phyloP scores from a whole-genome alignment of 2,797 vertebrate genomes.

The Coregonus sp. region DNA sequence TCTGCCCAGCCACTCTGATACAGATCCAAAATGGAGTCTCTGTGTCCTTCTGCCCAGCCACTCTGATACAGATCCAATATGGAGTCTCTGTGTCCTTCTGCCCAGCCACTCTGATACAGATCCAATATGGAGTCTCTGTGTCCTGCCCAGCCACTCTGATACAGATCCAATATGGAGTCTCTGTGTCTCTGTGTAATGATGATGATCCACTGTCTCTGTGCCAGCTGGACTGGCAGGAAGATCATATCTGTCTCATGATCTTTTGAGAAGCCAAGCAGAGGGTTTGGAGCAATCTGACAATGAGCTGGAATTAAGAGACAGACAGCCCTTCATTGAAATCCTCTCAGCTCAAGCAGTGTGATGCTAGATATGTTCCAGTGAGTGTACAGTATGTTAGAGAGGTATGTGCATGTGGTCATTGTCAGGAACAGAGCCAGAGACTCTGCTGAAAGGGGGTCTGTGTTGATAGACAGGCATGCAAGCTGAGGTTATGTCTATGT shows the following conservation, averaged over 20 bases:
- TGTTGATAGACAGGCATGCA: slow-evolving; percentile 46
- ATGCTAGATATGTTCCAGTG: background rate
- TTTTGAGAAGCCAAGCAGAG: slow-evolving; percentile 4
- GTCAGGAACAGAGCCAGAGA: background rate
- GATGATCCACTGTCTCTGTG: slow-evolving; percentile 22
- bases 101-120: slow-evolving; percentile 5
- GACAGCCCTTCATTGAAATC: background rate
- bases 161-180: slow-evolving; percentile 44
- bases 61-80: no score
- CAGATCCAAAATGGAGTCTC: no score
- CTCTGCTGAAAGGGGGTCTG: slow-evolving; percentile 11
- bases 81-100: slow-evolving; percentile 12
- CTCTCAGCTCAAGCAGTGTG: background rate
- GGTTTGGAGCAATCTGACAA: slow-evolving; percentile 20
- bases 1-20: slow-evolving; percentile 12
- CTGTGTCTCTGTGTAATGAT: slow-evolving; percentile 26
- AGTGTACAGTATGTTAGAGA: background rate
- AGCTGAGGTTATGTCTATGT: slow-evolving; percentile 2
- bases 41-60: slow-evolving; percentile 26
- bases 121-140: background rate
- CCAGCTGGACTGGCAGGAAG: background rate
- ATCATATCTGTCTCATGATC: slow-evolving; percentile 9
- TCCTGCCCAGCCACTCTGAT: slow-evolving; percentile 34
- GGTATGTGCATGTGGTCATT: background rate
- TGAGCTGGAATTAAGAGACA: slow-evolving; percentile 6